Percentiles rank a stretch among this genome's conserved stretches.
Conservation (phyloP, 2,113 vertebrate species). For the Corythaixoides concolor region DNA sequence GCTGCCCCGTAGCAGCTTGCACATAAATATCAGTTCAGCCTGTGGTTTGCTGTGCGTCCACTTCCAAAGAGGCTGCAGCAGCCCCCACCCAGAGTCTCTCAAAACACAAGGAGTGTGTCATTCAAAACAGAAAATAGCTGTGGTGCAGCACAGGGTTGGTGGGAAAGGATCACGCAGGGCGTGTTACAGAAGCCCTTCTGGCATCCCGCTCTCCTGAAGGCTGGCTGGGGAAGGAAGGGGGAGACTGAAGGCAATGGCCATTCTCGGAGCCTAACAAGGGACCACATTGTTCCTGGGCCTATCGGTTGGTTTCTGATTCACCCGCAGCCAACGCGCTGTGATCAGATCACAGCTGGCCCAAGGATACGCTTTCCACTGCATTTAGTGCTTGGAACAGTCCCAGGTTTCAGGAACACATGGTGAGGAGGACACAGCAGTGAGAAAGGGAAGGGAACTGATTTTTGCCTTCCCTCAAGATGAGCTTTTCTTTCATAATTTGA, state of each 20-base stretch:
- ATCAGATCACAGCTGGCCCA: constrained; percentile 78
- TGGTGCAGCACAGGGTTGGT: neutral
- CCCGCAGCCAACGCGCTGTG: constrained; percentile 46
- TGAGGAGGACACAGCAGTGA: constrained; percentile 63
- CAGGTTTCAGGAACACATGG: constrained; percentile 78
- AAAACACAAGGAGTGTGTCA: neutral
- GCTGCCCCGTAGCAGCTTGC: neutral
- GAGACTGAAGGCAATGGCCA: neutral
- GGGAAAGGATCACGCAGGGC: neutral
- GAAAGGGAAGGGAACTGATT: constrained; percentile 41
- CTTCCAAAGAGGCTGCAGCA: neutral
- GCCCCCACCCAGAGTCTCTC: neutral
- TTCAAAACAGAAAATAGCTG: neutral
- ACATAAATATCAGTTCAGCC: neutral
- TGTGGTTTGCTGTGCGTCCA: neutral
- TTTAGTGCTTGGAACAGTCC: constrained; percentile 76
- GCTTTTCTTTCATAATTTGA: constrained; percentile 64
- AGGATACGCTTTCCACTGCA: constrained; percentile 76
- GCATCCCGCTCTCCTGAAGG: neutral
- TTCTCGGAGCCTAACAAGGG: constrained; percentile 60
- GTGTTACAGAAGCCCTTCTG: neutral
- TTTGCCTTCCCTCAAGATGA: constrained; percentile 63
- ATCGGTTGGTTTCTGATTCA: constrained; percentile 72
- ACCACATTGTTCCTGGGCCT: constrained; percentile 68
- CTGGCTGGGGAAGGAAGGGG: neutral